Evolutionary conservation across 2,888 invertebrate genomes (phyloP).

Genomic region (Acrobeloides nanus): DNA sequence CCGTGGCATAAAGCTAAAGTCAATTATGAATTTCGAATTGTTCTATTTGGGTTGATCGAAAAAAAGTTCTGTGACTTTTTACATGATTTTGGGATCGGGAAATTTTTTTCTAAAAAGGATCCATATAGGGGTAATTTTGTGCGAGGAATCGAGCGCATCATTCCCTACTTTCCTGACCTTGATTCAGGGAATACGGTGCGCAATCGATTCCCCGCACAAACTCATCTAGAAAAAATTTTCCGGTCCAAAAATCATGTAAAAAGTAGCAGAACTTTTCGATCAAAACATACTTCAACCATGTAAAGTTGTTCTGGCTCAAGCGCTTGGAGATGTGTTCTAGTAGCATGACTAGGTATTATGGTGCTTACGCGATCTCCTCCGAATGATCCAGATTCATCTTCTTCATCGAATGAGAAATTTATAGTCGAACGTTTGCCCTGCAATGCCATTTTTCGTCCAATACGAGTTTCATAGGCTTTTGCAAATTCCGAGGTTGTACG

Average conservation of each 20-base stretch:
- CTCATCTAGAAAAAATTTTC: no score
- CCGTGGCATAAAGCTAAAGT: conserved; percentile 37
- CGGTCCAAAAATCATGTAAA: no score
- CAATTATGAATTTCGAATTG: neutral
- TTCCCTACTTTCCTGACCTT: no score
- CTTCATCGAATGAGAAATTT: conserved; percentile 14
- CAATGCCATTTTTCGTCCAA: conserved; percentile 16
- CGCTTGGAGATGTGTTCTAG: conserved; percentile 31
- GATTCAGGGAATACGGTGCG: no score
- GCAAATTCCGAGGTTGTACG: conserved; percentile 15
- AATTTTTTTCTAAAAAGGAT: no score
- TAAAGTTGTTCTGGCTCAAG: conserved; percentile 39
- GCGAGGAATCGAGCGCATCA: no score
- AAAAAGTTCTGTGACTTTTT: no score
- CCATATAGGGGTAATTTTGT: no score
- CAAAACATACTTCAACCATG: conserved; percentile 32
- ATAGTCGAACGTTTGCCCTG: conserved; percentile 10
- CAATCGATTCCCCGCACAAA: no score
- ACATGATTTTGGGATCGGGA: no score
- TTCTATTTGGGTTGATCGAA: neutral
- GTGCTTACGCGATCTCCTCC: conserved; percentile 6
- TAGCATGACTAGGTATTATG: conserved; percentile 38
- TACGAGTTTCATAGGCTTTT: conserved; percentile 17
- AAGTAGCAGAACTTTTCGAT: no score
- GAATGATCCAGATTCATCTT: conserved; percentile 17